phyloP scores from a whole-genome alignment of 2,888 invertebrate genomes.

The Ditylenchus weischeri region DNA sequence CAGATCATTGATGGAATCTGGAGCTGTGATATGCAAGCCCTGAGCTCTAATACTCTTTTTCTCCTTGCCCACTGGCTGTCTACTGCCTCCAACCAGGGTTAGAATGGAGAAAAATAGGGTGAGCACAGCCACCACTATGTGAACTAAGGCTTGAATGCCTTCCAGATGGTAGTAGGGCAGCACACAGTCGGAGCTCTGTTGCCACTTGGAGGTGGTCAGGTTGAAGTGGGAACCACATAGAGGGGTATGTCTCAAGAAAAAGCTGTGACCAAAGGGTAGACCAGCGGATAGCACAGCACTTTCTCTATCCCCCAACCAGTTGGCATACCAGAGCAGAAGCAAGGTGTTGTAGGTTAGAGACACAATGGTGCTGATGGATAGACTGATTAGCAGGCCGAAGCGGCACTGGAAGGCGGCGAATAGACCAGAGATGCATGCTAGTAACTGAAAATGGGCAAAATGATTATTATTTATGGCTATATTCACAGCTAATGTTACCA shows the following conservation, averaged over 20 bases:
- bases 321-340: conserved; percentile 47
- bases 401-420: conserved; percentile 47
- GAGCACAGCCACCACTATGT: conserved; percentile 36
- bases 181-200: conserved; percentile 35
- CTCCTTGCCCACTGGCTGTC: background rate
- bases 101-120: conserved; percentile 35
- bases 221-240: conserved; percentile 47
- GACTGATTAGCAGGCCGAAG: conserved; percentile 39
- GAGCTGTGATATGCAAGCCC: conserved; percentile 18
- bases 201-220: conserved; percentile 38
- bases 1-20: conserved; percentile 35
- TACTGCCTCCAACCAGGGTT: background rate
- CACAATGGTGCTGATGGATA: conserved; percentile 38
- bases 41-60: background rate
- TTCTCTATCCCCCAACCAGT: conserved; percentile 39
- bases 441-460: conserved; percentile 37
- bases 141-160: conserved; percentile 39
- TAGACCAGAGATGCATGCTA: conserved; percentile 45
- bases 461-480: background rate
- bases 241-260: conserved; percentile 49
- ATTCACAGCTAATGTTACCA: too few relatives aligned
- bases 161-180: conserved; percentile 42
- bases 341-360: conserved; percentile 42
- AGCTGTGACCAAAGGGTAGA: conserved; percentile 49
- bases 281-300: conserved; percentile 42